These are phyloP conservation scores for Neodiprion pinetum DNA, from an alignment of 1,140 invertebrate species.

Conservation along the genomic window DNA sequence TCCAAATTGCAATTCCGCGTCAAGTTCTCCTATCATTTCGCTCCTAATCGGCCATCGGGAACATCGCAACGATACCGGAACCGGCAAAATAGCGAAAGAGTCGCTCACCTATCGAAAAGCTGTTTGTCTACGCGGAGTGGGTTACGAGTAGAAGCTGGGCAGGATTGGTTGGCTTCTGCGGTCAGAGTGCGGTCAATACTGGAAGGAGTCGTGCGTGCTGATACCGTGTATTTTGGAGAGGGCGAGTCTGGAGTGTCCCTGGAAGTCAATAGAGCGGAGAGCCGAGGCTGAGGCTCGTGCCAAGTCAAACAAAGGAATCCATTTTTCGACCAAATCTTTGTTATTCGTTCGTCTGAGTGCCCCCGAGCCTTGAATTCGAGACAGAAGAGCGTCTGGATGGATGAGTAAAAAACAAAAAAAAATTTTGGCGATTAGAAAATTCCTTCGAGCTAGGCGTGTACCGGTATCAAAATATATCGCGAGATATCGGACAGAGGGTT, in stretches of 20 bases:
- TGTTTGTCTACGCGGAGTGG: background rate
- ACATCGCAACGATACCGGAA: too few relatives aligned
- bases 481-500: too few relatives aligned
- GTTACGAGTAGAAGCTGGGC: background rate
- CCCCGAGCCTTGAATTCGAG: background rate
- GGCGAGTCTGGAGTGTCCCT: slow-evolving; percentile 38
- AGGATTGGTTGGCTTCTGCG: slow-evolving; percentile 11
- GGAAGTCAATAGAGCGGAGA: background rate
- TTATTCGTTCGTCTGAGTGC: slow-evolving; percentile 11
- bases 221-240: slow-evolving; percentile 50
- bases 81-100: too few relatives aligned
- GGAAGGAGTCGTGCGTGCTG: slow-evolving; percentile 43
- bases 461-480: too few relatives aligned
- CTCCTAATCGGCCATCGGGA: too few relatives aligned
- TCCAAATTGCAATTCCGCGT: background rate
- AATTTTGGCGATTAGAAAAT: too few relatives aligned
- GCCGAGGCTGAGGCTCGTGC: slow-evolving; percentile 29
- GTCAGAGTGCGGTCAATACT: slow-evolving; percentile 41
- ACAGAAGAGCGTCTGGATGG: background rate
- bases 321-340: background rate
- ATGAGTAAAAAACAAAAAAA: background rate
- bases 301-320: slow-evolving; percentile 14
- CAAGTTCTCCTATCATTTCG: background rate
- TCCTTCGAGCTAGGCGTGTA: too few relatives aligned
- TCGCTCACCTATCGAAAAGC: too few relatives aligned